phyloP scores from a whole-genome alignment of 2,113 vertebrate genomes.

The Cariama cristata region DNA sequence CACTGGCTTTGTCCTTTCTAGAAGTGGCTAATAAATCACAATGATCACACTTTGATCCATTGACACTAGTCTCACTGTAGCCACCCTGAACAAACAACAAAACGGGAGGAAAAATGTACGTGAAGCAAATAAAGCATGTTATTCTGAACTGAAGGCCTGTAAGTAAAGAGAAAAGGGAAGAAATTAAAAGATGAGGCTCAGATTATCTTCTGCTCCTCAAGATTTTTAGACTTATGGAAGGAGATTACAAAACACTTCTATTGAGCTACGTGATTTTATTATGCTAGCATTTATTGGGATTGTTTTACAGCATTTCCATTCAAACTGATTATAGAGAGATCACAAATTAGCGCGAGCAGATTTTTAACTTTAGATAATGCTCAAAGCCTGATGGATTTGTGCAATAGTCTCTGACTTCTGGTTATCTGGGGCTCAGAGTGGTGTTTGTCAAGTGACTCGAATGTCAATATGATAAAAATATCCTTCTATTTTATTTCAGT shows the following conservation, averaged over 20 bases:
- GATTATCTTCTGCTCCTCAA: not conserved
- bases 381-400: not conserved
- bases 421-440: not conserved
- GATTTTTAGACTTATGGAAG: not conserved
- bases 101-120: not conserved
- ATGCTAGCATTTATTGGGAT: not conserved
- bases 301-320: not conserved
- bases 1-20: not conserved
- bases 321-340: not conserved
- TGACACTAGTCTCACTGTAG: not conserved
- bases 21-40: slow-evolving; percentile 11
- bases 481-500: not conserved
- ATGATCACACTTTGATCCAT: not conserved
- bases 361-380: not conserved
- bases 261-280: not conserved
- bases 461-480: not conserved
- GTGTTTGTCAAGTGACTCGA: not conserved
- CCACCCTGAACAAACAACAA: not conserved
- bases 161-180: not conserved
- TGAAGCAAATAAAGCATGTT: not conserved
- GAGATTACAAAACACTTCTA: not conserved
- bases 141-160: not conserved
- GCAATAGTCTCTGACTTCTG: not conserved
- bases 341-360: rapidly evolving
- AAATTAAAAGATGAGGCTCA: not conserved